A percentile compares a stretch with the other conserved stretches of the same genome.
Evolutionary conservation across 2,797 vertebrate species (phyloP).

Genomic region (Neoniphon sammara): DNA sequence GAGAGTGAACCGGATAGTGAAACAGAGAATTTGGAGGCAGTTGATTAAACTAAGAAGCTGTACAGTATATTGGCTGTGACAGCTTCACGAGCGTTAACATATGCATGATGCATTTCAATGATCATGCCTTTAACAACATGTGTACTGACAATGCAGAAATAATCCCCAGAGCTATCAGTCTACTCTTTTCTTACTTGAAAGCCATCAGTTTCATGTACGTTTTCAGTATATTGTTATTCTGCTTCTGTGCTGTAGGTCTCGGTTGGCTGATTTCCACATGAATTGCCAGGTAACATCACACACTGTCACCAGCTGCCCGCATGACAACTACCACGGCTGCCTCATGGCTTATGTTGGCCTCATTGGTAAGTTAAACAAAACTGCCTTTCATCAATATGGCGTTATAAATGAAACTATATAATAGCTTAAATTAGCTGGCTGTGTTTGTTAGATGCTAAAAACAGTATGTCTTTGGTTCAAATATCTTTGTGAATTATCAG

Average conservation of each 20-base stretch:
- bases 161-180: slow-evolving; percentile 33
- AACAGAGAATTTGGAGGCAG: slow-evolving; percentile 48
- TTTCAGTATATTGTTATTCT: background rate
- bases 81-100: slow-evolving; percentile 55
- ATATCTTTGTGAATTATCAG: too few relatives aligned
- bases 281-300: slow-evolving; percentile 89
- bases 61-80: slow-evolving; percentile 43
- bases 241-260: slow-evolving; percentile 81
- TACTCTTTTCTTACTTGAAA: background rate
- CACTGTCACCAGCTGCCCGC: slow-evolving; percentile 87
- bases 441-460: too few relatives aligned
- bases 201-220: too few relatives aligned
- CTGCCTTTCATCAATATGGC: too few relatives aligned
- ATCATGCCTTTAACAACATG: slow-evolving; percentile 10
- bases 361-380: slow-evolving; percentile 83
- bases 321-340: slow-evolving; percentile 93
- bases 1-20: background rate
- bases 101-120: too few relatives aligned
- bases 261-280: slow-evolving; percentile 92
- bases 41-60: slow-evolving; percentile 50
- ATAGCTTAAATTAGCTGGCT: too few relatives aligned
- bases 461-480: background rate
- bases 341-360: slow-evolving; percentile 92
- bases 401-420: too few relatives aligned
- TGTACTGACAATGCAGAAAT: slow-evolving; percentile 27